These are phyloP conservation scores for Pelusios castaneus DNA, from an alignment of 2,113 vertebrate genomes.

Conservation along the genomic window DNA sequence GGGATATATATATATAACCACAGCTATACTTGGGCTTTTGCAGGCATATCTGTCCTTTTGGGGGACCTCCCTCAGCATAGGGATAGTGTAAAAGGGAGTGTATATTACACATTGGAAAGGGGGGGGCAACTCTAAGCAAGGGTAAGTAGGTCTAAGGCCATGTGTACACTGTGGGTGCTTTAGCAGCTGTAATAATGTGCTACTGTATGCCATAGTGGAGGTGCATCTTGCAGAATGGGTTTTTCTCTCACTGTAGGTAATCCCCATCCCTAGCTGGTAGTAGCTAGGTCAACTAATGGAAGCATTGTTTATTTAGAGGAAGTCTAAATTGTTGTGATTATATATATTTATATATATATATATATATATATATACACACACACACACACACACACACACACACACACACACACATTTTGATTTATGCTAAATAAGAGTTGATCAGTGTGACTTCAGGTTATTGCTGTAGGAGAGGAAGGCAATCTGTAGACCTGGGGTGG, in stretches of 20 bases:
- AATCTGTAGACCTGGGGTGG: fast-evolving
- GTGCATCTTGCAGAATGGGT: background rate
- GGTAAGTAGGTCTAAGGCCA: background rate
- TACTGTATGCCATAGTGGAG: background rate
- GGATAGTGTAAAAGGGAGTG: background rate
- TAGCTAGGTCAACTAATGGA: background rate
- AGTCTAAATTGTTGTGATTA: background rate
- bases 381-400: no score
- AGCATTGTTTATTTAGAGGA: background rate
- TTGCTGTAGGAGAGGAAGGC: background rate
- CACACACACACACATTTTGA: no score
- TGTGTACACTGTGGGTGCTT: background rate
- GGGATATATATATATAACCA: no score
- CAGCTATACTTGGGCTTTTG: no score
- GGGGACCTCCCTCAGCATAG: background rate
- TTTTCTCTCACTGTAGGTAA: background rate
- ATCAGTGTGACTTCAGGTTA: background rate
- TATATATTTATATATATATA: background rate
- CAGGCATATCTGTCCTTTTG: no score
- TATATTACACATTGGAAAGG: background rate
- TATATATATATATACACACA: no score
- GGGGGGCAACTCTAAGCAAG: background rate
- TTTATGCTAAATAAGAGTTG: background rate
- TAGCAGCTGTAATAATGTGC: background rate
- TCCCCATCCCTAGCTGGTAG: background rate